Evolutionary conservation across 2,113 vertebrate genomes (phyloP).

Genomic region (Sorex fumeus): DNA sequence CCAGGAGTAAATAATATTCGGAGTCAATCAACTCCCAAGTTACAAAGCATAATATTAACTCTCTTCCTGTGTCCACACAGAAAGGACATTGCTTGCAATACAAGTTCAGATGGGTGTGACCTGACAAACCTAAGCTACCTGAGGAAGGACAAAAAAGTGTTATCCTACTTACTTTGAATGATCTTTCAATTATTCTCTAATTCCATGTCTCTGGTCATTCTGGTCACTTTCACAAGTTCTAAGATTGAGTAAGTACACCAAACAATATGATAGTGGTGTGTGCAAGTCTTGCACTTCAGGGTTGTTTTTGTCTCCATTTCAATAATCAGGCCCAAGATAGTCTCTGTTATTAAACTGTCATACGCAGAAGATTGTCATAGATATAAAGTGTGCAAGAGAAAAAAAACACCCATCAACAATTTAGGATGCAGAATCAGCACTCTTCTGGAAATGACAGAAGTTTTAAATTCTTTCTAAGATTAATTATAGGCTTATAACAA

Average conservation of each 20-base stretch:
- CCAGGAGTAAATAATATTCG: no score
- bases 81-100: no score
- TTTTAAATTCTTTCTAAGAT: slow-evolving; percentile 47
- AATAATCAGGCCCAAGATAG: slow-evolving; percentile 31
- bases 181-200: neutral
- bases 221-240: neutral
- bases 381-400: neutral
- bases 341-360: slow-evolving; percentile 1
- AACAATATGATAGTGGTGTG: neutral
- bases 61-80: no score
- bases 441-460: slow-evolving; percentile 29
- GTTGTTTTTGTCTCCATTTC: slow-evolving; percentile 38
- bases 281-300: neutral
- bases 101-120: no score
- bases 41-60: no score
- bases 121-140: no score
- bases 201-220: neutral
- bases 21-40: no score
- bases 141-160: no score
- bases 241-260: neutral
- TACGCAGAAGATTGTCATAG: neutral
- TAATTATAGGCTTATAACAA: slow-evolving; percentile 52
- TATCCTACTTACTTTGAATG: slow-evolving; percentile 9
- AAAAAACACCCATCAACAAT: neutral
- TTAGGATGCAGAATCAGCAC: neutral